phyloP scores from a whole-genome alignment of 2,797 vertebrate genomes.

The Phalloptychus januarius region DNA sequence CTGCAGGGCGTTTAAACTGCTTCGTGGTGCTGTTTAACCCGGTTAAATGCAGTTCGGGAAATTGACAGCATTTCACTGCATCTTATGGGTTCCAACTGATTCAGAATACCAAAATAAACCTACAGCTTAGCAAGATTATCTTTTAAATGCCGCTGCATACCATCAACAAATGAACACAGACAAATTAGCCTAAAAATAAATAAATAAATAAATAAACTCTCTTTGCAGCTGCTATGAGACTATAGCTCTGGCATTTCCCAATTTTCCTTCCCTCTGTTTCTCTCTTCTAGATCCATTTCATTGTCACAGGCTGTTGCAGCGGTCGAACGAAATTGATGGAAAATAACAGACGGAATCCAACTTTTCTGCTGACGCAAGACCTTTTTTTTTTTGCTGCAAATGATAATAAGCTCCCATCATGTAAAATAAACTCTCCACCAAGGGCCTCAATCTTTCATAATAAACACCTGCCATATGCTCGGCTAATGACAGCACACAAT shows the following conservation, averaged over 20 bases:
- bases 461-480: constrained; percentile 58
- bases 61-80: constrained; percentile 48
- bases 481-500: constrained; percentile 57
- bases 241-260: constrained; percentile 20
- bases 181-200: neutral
- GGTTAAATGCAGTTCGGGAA: constrained; percentile 50
- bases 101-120: constrained; percentile 44
- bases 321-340: constrained; percentile 43
- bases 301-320: constrained; percentile 27
- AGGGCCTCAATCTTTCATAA: constrained; percentile 45
- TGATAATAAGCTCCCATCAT: constrained; percentile 28
- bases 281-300: constrained; percentile 24
- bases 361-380: constrained; percentile 14
- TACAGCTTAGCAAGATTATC: neutral
- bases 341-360: constrained; percentile 44
- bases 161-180: constrained; percentile 14
- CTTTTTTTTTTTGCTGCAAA: neutral
- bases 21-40: constrained; percentile 53
- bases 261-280: constrained; percentile 13
- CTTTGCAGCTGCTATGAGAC: constrained; percentile 21
- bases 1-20: constrained; percentile 45
- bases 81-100: constrained; percentile 51
- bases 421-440: constrained; percentile 37
- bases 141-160: constrained; percentile 8
- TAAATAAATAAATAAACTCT: neutral